Percentiles rank a stretch among this genome's conserved stretches.
phyloP scores from a whole-genome alignment of 1,140 invertebrate genomes.

The Penaeus japonicus region DNA sequence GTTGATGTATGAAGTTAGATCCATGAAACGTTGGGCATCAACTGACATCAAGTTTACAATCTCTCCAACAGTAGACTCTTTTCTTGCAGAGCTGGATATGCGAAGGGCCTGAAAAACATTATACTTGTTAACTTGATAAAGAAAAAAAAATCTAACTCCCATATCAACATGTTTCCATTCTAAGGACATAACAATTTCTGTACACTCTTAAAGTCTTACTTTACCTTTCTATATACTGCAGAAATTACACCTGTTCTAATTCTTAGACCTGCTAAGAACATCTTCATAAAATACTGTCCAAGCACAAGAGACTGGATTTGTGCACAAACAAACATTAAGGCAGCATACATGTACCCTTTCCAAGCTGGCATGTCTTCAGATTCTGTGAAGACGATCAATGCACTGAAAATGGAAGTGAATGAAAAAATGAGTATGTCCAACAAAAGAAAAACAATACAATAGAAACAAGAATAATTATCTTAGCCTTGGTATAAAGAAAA shows the following conservation, averaged over 20 bases:
- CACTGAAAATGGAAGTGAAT: constrained; percentile 54
- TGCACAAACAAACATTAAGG: constrained; percentile 77
- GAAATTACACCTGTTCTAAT: constrained; percentile 91
- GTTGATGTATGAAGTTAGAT: constrained; percentile 88
- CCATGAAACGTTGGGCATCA: constrained; percentile 84
- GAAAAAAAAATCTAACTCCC: background rate
- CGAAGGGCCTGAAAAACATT: constrained; percentile 61
- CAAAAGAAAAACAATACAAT: background rate
- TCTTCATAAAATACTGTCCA: constrained; percentile 88
- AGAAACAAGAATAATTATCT: background rate
- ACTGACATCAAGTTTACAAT: constrained; percentile 94
- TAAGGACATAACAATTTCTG: background rate
- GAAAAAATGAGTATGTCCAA: background rate
- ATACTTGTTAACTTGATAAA: background rate
- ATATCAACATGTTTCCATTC: background rate
- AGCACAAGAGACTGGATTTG: constrained; percentile 86
- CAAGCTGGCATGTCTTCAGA: constrained; percentile 64
- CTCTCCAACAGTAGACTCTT: constrained; percentile 84
- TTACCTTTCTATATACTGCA: constrained; percentile 89
- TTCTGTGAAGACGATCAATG: constrained; percentile 59
- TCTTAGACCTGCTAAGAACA: constrained; percentile 90
- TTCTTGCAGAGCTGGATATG: constrained; percentile 62
- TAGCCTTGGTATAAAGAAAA: no score
- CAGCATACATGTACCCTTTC: constrained; percentile 69
- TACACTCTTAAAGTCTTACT: background rate